These are phyloP conservation scores for Agriotes lineatus DNA, from an alignment of 2,888 invertebrate species.

Conservation along the genomic window DNA sequence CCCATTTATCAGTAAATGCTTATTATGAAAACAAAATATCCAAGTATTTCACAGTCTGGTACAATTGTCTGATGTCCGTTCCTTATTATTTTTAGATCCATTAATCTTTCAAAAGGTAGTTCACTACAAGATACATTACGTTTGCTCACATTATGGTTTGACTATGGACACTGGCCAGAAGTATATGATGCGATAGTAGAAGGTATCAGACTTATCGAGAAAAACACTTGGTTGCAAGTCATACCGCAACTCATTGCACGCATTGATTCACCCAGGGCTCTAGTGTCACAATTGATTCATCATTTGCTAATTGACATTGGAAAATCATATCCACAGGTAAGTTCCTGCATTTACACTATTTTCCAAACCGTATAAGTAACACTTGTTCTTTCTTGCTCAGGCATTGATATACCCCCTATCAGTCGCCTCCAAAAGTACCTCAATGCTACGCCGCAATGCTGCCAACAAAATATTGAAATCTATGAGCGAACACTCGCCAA, in stretches of 20 bases:
- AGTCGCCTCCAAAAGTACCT: conserved; percentile 95
- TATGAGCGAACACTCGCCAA: conserved; percentile 95
- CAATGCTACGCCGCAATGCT: conserved; percentile 85
- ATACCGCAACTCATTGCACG: conserved; percentile 98
- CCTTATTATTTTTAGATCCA: conserved; percentile 74
- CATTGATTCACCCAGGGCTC: conserved; percentile 91
- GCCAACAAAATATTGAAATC: conserved; percentile 95
- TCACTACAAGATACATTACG: conserved; percentile 96
- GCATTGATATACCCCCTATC: conserved; percentile 97
- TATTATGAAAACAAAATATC: no score
- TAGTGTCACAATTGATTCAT: conserved; percentile 92
- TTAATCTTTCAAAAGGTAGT: conserved; percentile 91
- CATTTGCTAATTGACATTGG: conserved; percentile 96
- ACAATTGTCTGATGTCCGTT: no score
- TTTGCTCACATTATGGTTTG: conserved; percentile 96
- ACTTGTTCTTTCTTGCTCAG: no score
- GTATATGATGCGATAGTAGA: conserved; percentile 95
- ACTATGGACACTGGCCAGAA: conserved; percentile 94
- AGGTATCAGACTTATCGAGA: conserved; percentile 92
- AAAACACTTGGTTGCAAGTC: conserved; percentile 99
- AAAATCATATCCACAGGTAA: conserved; percentile 86
- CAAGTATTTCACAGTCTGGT: no score
- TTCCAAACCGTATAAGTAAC: neutral
- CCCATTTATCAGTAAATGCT: no score
- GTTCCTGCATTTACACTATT: neutral